phyloP scores from a whole-genome alignment of 1,140 invertebrate genomes.

The Ladona fulva region DNA sequence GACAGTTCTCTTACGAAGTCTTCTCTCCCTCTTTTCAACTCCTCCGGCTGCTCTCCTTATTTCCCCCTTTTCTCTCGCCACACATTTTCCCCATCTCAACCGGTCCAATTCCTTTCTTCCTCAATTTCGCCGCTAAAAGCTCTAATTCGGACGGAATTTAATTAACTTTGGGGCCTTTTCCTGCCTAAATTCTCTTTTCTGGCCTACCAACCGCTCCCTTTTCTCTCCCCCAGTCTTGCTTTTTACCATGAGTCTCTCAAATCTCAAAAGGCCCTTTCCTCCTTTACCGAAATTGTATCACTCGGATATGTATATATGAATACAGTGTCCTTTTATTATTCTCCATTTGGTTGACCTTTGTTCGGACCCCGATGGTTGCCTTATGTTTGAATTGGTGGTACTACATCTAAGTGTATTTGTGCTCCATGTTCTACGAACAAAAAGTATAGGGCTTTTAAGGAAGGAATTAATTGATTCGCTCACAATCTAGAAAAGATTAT shows the following conservation, averaged over 20 bases:
- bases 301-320: not conserved
- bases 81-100: not conserved
- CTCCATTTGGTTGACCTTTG: not conserved
- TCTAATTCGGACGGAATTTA: slow-evolving; percentile 9
- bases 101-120: not conserved
- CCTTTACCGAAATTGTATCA: not conserved
- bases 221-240: not conserved
- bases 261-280: not conserved
- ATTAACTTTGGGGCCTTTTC: slow-evolving; percentile 2
- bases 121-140: slow-evolving; percentile 8
- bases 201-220: not conserved
- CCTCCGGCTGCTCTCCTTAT: not conserved
- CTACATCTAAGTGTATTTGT: too few relatives aligned
- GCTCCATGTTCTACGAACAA: too few relatives aligned
- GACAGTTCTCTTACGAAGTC: not conserved
- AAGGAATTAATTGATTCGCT: too few relatives aligned
- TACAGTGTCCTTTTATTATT: not conserved
- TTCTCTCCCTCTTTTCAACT: not conserved
- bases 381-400: not conserved
- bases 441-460: too few relatives aligned
- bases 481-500: too few relatives aligned
- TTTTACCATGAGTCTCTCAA: not conserved
- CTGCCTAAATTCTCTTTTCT: not conserved
- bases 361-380: not conserved
- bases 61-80: not conserved